phyloP scores from a whole-genome alignment of 2,797 vertebrate species.

The Sebastes oblongus region DNA sequence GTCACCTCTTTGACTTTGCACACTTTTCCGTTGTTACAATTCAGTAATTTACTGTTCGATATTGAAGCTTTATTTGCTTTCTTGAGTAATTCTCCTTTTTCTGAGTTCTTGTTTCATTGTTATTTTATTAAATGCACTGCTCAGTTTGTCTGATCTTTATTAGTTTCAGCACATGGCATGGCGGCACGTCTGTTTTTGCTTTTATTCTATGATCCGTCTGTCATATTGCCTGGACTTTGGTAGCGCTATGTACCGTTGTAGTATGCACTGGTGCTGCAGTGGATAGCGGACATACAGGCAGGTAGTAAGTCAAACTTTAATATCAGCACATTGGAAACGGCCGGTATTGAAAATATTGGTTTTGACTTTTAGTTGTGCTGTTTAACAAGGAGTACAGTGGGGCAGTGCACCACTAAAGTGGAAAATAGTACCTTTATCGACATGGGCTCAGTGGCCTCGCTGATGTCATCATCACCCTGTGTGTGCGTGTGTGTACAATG shows the following conservation, averaged over 20 bases:
- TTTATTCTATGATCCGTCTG: constrained; percentile 37
- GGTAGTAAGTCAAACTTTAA: constrained; percentile 44
- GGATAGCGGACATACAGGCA: constrained; percentile 10
- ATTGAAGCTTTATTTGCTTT: constrained; percentile 59
- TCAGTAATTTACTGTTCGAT: constrained; percentile 46
- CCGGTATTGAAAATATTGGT: constrained; percentile 32
- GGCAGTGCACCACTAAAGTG: constrained; percentile 28
- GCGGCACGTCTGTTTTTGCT: constrained; percentile 41
- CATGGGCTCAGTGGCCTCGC: constrained; percentile 51
- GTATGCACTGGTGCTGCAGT: not conserved
- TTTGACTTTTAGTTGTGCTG: constrained; percentile 40
- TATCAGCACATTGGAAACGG: constrained; percentile 42
- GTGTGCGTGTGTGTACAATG: constrained; percentile 33
- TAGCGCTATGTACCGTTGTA: constrained; percentile 9
- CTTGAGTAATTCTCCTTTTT: constrained; percentile 44
- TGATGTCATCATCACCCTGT: constrained; percentile 75
- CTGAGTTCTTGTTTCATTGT: constrained; percentile 51
- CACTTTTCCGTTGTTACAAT: constrained; percentile 45
- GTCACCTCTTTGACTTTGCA: constrained; percentile 38
- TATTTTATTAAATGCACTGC: constrained; percentile 57
- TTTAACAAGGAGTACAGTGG: constrained; percentile 18
- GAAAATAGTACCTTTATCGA: constrained; percentile 60
- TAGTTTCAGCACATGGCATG: constrained; percentile 54
- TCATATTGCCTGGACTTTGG: constrained; percentile 27
- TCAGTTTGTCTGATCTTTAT: constrained; percentile 60